Conservation (phyloP, 2,888 invertebrate genomes). For the Xylophagus ater region DNA sequence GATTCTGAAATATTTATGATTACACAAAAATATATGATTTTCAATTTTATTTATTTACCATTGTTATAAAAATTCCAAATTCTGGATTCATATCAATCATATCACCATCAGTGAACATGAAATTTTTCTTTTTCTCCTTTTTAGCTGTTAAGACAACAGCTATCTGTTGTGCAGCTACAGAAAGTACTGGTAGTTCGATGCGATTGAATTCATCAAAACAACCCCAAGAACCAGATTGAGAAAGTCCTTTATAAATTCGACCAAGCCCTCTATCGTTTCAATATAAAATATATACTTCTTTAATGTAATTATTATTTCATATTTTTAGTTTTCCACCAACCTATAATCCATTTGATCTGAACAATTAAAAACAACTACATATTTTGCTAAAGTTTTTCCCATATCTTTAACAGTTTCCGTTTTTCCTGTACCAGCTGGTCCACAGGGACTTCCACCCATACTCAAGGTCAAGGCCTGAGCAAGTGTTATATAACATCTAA, state of each 20-base stretch:
- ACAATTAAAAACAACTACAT: slow-evolving; percentile 94
- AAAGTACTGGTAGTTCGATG: slow-evolving; percentile 85
- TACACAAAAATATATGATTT: neutral
- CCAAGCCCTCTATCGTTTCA: slow-evolving; percentile 62
- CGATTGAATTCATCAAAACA: slow-evolving; percentile 97
- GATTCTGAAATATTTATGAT: slow-evolving; percentile 54
- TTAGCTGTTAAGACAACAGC: slow-evolving; percentile 86
- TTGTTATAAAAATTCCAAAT: slow-evolving; percentile 94
- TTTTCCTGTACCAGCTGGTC: slow-evolving; percentile 97
- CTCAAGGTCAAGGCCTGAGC: slow-evolving; percentile 93
- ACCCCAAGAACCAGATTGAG: slow-evolving; percentile 95
- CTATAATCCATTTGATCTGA: slow-evolving; percentile 97
- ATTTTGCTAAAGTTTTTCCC: slow-evolving; percentile 95
- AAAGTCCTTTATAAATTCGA: slow-evolving; percentile 88
- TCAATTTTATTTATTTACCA: slow-evolving; percentile 49
- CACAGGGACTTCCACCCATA: slow-evolving; percentile 93
- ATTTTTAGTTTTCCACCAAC: slow-evolving; percentile 26
- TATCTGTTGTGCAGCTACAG: slow-evolving; percentile 94
- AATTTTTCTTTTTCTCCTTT: slow-evolving; percentile 83
- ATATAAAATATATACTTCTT: neutral
- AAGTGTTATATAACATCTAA: slow-evolving; percentile 90
- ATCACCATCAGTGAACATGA: slow-evolving; percentile 92
- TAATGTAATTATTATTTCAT: neutral
- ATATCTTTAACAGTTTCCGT: slow-evolving; percentile 97
- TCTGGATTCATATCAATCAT: slow-evolving; percentile 85